These are phyloP conservation scores for Mus spicilegus DNA, from an alignment of 2,113 vertebrate genomes.

Conservation along the genomic window DNA sequence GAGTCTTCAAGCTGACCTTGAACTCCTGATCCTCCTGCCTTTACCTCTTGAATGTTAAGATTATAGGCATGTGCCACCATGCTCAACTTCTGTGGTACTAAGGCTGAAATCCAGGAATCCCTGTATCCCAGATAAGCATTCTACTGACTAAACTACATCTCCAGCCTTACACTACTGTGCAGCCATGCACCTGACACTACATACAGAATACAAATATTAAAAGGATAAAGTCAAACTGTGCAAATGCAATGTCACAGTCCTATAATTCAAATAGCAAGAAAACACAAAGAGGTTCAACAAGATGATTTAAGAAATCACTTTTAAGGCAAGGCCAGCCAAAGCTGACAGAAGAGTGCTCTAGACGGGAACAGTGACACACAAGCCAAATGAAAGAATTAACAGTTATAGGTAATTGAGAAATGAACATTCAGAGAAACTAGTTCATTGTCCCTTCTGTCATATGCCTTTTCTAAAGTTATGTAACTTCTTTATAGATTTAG, in stretches of 20 bases:
- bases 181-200: not conserved
- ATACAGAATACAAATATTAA: not conserved
- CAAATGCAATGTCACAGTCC: not conserved
- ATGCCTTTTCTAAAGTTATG: not conserved
- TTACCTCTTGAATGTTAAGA: not conserved
- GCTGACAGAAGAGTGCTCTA: not conserved
- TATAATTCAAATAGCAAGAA: not conserved
- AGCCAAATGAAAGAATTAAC: not conserved
- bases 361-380: not conserved
- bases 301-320: not conserved
- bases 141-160: not conserved
- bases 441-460: not conserved
- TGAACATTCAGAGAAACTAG: not conserved
- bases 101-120: not conserved
- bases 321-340: not conserved
- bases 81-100: not conserved
- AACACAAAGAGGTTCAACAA: not conserved
- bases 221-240: not conserved
- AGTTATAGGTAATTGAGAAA: not conserved
- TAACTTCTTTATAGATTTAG: slow-evolving; percentile 6
- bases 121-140: not conserved
- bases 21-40: not conserved
- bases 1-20: not conserved
- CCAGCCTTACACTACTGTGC: not conserved
- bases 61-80: not conserved